A percentile compares a stretch with the other conserved stretches of the same genome.
Conservation (phyloP, 2,113 vertebrate genomes). For the Heterocephalus glaber region DNA sequence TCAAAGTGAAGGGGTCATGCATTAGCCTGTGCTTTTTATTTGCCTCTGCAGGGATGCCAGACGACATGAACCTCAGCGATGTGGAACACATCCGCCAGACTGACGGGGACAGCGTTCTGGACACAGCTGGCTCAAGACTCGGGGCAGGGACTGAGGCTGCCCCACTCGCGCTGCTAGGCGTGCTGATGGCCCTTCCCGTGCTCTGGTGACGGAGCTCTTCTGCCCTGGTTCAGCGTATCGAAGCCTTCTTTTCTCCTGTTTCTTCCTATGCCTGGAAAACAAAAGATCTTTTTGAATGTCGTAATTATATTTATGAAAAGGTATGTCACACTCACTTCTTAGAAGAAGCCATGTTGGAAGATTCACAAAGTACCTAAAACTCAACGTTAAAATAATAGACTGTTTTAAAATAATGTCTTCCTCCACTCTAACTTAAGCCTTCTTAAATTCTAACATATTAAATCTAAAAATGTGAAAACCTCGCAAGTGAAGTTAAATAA, state of each 20-base stretch:
- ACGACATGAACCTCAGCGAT: conserved; percentile 82
- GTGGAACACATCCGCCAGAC: conserved; percentile 80
- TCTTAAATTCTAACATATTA: conserved; percentile 50
- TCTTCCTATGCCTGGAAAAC: conserved; percentile 35
- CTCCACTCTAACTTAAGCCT: conserved; percentile 44
- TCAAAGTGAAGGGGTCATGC: conserved; percentile 35
- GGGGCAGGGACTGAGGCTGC: not conserved
- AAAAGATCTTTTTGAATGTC: conserved; percentile 52
- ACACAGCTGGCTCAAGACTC: conserved; percentile 73
- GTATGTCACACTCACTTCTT: conserved; percentile 55
- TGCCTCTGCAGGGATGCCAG: conserved; percentile 84
- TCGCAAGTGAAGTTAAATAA: conserved; percentile 20
- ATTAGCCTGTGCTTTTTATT: conserved; percentile 76
- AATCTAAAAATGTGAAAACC: conserved; percentile 21
- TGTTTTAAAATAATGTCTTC: conserved; percentile 21
- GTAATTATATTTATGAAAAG: conserved; percentile 61
- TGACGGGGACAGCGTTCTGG: conserved; percentile 67
- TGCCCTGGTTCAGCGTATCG: not conserved
- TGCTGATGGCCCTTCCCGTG: conserved; percentile 62
- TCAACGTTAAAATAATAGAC: not conserved
- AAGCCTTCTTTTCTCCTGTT: not conserved
- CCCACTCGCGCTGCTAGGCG: conserved; percentile 72
- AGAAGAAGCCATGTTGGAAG: conserved; percentile 43
- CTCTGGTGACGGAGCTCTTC: conserved; percentile 79
- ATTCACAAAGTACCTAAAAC: conserved; percentile 50